phyloP scores from a whole-genome alignment of 2,797 vertebrate genomes.

The Molossus alvarezi region DNA sequence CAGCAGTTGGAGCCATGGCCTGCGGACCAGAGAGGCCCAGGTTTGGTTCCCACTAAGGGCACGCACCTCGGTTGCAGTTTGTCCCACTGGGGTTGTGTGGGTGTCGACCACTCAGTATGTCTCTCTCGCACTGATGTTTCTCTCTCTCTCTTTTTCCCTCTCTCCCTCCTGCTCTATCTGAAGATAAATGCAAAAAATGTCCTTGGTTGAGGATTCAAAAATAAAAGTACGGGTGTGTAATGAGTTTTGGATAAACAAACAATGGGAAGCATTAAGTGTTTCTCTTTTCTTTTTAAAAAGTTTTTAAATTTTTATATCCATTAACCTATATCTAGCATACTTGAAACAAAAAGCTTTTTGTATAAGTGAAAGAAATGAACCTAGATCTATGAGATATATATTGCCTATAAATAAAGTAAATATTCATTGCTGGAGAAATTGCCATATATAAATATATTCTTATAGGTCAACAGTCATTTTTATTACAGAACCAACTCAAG shows the following conservation, averaged over 20 bases:
- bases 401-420: not conserved
- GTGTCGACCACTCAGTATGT: too few species aligned
- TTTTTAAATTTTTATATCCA: not conserved
- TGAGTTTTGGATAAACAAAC: not conserved
- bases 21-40: too few species aligned
- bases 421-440: not conserved
- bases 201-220: too few species aligned
- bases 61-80: too few species aligned
- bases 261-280: not conserved
- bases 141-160: too few species aligned
- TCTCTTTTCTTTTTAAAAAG: not conserved
- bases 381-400: not conserved
- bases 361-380: not conserved
- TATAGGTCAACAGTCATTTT: not conserved
- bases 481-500: not conserved
- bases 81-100: too few species aligned
- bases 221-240: not conserved
- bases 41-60: too few species aligned
- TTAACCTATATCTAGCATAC: not conserved
- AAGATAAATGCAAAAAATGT: too few species aligned
- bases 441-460: conserved; percentile 6
- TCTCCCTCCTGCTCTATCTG: too few species aligned
- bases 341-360: not conserved
- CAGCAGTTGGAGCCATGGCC: too few species aligned
- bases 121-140: too few species aligned